These are phyloP conservation scores for Coleophora deauratella DNA, from an alignment of 2,888 invertebrate species.

Conservation along the genomic window DNA sequence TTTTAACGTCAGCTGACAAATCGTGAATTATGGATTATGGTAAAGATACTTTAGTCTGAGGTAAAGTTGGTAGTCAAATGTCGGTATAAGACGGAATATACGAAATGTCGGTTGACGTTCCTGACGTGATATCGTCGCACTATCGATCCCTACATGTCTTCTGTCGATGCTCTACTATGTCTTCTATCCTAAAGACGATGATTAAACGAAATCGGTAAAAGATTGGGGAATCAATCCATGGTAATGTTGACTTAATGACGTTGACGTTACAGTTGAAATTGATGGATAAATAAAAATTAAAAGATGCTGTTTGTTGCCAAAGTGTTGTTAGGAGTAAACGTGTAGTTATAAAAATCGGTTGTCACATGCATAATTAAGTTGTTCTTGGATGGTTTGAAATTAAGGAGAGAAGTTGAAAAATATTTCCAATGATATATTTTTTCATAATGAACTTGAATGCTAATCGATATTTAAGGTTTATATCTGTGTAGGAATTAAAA, in stretches of 20 bases:
- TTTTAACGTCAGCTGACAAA: slow-evolving; percentile 31
- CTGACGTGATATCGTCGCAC: slow-evolving; percentile 28
- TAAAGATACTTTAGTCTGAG: slow-evolving; percentile 25
- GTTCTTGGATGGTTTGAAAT: slow-evolving; percentile 68
- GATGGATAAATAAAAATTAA: slow-evolving; percentile 43
- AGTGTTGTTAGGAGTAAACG: slow-evolving; percentile 70
- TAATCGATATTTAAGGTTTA: slow-evolving; percentile 71
- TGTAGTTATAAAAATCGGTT: slow-evolving; percentile 71
- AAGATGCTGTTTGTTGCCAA: slow-evolving; percentile 73
- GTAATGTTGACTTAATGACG: slow-evolving; percentile 54
- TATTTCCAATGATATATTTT: slow-evolving; percentile 74
- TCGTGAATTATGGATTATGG: slow-evolving; percentile 32
- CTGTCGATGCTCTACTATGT: slow-evolving; percentile 56
- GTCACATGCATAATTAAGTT: slow-evolving; percentile 72
- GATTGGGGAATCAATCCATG: slow-evolving; percentile 35
- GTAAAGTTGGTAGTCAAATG: slow-evolving; percentile 53
- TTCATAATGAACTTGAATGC: slow-evolving; percentile 71
- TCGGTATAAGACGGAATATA: slow-evolving; percentile 26
- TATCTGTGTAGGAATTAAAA: slow-evolving; percentile 70
- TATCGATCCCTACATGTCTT: slow-evolving; percentile 39
- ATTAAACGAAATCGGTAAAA: slow-evolving; percentile 38
- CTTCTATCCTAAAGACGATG: slow-evolving; percentile 56
- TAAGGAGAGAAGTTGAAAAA: slow-evolving; percentile 69
- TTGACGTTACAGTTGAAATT: slow-evolving; percentile 57
- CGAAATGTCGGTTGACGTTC: slow-evolving; percentile 31